Percentiles rank a stretch among this genome's conserved stretches.
These are phyloP conservation scores for Benthosema pterotum DNA, from an alignment of 2,797 vertebrate species.

Conservation along the genomic window DNA sequence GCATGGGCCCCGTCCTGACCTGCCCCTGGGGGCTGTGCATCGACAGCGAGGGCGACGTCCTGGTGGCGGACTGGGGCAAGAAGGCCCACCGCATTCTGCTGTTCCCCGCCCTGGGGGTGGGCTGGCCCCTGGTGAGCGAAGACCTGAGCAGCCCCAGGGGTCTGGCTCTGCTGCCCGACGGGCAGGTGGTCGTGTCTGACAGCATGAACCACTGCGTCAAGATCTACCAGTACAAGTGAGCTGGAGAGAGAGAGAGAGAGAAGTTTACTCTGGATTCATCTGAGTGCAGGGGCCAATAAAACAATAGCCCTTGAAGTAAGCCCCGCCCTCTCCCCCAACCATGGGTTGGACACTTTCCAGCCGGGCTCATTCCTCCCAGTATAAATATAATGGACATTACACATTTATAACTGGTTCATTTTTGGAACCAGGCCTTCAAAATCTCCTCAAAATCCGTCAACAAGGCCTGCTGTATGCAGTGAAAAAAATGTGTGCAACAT, in stretches of 20 bases:
- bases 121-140: constrained; percentile 74
- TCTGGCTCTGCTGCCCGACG: constrained; percentile 79
- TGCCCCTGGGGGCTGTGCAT: constrained; percentile 87
- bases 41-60: constrained; percentile 80
- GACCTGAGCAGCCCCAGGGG: constrained; percentile 83
- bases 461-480: no score
- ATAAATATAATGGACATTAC: no score
- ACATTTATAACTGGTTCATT: no score
- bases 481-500: no score
- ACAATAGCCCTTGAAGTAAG: no score
- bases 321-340: no score
- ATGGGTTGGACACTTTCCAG: no score
- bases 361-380: no score
- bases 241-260: not conserved
- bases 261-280: not conserved
- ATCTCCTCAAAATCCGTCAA: no score
- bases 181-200: constrained; percentile 81
- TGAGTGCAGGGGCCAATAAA: no score
- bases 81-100: constrained; percentile 75
- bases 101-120: constrained; percentile 76
- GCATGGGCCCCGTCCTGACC: constrained; percentile 77
- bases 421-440: no score
- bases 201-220: constrained; percentile 88
- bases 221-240: constrained; percentile 82
- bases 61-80: constrained; percentile 85